These are phyloP conservation scores for Drosophila guanche DNA, from an alignment of 1,140 invertebrate species.

Conservation along the genomic window DNA sequence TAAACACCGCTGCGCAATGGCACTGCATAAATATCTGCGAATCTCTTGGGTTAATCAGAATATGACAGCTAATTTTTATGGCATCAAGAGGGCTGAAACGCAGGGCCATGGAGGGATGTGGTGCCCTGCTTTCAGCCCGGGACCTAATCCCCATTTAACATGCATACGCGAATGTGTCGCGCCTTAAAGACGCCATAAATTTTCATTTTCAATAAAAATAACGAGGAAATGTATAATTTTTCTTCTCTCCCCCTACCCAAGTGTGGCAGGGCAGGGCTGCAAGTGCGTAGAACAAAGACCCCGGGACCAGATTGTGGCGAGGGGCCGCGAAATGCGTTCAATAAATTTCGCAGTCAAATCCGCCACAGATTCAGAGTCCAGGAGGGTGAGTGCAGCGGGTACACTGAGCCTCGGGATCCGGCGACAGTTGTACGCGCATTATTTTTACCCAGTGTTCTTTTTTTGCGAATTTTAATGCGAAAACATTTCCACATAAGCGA, in stretches of 20 bases:
- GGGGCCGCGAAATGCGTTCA: conserved; percentile 59
- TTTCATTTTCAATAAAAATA: conserved; percentile 77
- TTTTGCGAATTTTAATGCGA: conserved; percentile 52
- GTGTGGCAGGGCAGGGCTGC: conserved; percentile 18
- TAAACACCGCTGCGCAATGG: not conserved
- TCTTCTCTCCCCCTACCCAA: conserved; percentile 1
- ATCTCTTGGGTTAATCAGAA: conserved; percentile 52
- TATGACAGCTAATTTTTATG: conserved; percentile 68
- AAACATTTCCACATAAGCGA: conserved; percentile 78
- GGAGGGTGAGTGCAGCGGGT: conserved; percentile 8
- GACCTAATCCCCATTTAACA: conserved; percentile 75
- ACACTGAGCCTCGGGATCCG: conserved; percentile 13
- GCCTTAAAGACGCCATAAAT: conserved; percentile 77
- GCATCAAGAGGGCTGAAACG: conserved; percentile 9
- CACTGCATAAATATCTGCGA: conserved; percentile 25
- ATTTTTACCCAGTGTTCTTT: conserved; percentile 27
- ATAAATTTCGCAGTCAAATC: conserved; percentile 73
- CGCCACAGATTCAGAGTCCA: conserved; percentile 19
- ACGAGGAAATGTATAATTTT: conserved; percentile 58
- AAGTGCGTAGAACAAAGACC: conserved; percentile 63
- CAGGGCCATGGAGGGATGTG: conserved; percentile 15
- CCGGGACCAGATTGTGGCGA: not conserved
- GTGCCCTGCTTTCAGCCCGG: conserved; percentile 12
- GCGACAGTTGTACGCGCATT: conserved; percentile 39
- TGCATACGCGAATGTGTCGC: conserved; percentile 76